These are phyloP conservation scores for Hoplodrina blanda DNA, from an alignment of 2,888 invertebrate species.

Conservation along the genomic window DNA sequence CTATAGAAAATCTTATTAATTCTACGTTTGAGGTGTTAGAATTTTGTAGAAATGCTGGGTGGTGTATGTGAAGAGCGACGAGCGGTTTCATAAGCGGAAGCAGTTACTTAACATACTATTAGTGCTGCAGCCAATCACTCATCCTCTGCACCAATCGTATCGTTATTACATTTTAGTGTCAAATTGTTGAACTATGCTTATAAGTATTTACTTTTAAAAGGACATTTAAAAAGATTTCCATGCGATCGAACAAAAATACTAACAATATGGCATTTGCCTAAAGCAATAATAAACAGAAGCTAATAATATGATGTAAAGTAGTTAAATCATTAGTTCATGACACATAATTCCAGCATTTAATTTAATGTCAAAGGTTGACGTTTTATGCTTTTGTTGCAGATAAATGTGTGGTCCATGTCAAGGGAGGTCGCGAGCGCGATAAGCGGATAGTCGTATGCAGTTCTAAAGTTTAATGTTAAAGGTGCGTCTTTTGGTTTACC, in stretches of 20 bases:
- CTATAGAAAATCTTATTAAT: too few relatives aligned
- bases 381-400: slow-evolving; percentile 41
- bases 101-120: not conserved
- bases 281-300: slow-evolving; percentile 1
- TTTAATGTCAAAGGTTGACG: slow-evolving; percentile 36
- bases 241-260: not conserved
- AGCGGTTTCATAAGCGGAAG: slow-evolving; percentile 16
- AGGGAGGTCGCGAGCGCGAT: slow-evolving; percentile 31
- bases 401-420: slow-evolving; percentile 9
- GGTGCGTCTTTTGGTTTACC: slow-evolving; percentile 61
- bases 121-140: too few relatives aligned
- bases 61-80: not conserved
- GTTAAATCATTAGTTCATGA: slow-evolving; percentile 28
- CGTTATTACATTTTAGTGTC: too few relatives aligned
- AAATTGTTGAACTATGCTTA: too few relatives aligned
- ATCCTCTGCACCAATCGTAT: too few relatives aligned
- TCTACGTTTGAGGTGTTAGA: not conserved
- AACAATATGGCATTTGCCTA: not conserved
- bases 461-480: slow-evolving; percentile 60
- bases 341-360: slow-evolving; percentile 30
- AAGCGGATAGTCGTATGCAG: slow-evolving; percentile 31
- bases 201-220: too few relatives aligned
- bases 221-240: not conserved
- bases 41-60: not conserved
- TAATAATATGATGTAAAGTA: slow-evolving; percentile 4